These are phyloP conservation scores for Mylabris phalerata DNA, from an alignment of 1,140 invertebrate species.

Conservation along the genomic window DNA sequence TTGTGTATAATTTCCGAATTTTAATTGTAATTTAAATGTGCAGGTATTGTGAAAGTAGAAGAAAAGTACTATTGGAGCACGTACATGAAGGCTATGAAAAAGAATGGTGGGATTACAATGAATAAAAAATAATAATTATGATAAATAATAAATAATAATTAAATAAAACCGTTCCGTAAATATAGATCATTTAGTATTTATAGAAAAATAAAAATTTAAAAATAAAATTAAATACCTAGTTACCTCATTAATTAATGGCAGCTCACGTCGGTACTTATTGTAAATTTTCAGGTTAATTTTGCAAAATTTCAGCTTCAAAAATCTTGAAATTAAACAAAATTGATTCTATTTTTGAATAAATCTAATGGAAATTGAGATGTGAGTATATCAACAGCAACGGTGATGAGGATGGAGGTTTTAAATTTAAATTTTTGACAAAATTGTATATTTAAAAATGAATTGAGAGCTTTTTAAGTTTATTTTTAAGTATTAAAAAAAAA, in stretches of 20 bases:
- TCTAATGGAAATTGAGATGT: no score
- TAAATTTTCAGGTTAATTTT: background rate
- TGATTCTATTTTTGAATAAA: no score
- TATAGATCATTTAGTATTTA: conserved; percentile 26
- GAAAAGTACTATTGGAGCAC: conserved; percentile 91
- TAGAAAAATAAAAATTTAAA: conserved; percentile 10
- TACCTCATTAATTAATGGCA: conserved; percentile 19
- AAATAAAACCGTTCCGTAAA: conserved; percentile 17
- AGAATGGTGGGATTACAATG: conserved; percentile 94
- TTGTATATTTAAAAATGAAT: no score
- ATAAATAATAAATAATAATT: conserved; percentile 13
- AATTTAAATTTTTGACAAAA: no score
- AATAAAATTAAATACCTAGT: conserved; percentile 28
- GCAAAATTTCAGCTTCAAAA: conserved; percentile 9
- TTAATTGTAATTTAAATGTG: background rate
- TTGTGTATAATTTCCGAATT: no score
- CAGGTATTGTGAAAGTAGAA: conserved; percentile 94
- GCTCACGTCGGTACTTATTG: conserved; percentile 13
- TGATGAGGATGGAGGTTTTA: no score
- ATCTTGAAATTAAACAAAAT: no score
- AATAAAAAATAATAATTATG: conserved; percentile 46
- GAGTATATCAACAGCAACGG: no score
- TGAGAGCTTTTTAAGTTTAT: no score
- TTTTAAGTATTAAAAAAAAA: background rate
- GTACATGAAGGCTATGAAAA: conserved; percentile 98